A percentile compares a stretch with the other conserved stretches of the same genome.
These are phyloP conservation scores for Halictus quadricinctus DNA, from an alignment of 2,888 invertebrate species.

Conservation along the genomic window DNA sequence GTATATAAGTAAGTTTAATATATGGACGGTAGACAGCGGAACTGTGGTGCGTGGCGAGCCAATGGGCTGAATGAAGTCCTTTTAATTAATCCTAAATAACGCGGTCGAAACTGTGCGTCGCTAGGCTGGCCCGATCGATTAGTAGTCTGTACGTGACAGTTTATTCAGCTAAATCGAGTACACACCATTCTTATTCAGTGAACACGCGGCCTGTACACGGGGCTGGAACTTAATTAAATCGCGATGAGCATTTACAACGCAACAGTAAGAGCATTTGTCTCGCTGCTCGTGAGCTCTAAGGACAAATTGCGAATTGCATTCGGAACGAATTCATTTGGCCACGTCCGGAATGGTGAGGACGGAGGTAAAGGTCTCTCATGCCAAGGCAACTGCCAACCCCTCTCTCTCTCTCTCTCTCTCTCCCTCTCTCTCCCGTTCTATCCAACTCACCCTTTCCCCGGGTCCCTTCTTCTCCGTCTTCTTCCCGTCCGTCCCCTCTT, in stretches of 20 bases:
- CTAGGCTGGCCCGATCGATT: conserved; percentile 34
- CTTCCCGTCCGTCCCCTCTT: neutral
- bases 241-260: conserved; percentile 59
- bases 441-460: neutral
- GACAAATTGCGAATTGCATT: conserved; percentile 71
- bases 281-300: conserved; percentile 57
- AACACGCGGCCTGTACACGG: conserved; percentile 31
- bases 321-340: conserved; percentile 69
- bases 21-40: neutral
- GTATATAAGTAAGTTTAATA: neutral
- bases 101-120: conserved; percentile 28
- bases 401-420: conserved; percentile 16
- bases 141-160: conserved; percentile 49
- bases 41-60: conserved; percentile 5
- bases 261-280: conserved; percentile 59
- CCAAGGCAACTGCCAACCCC: conserved; percentile 51
- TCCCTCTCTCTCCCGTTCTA: neutral
- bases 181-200: conserved; percentile 56
- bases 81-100: conserved; percentile 52
- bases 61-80: conserved; percentile 21
- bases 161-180: conserved; percentile 49
- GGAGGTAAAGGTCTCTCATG: conserved; percentile 65
- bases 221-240: conserved; percentile 53
- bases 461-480: neutral
- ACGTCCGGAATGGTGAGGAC: conserved; percentile 63